phyloP scores from a whole-genome alignment of 2,113 vertebrate species.

The Gasterosteus nipponicus region DNA sequence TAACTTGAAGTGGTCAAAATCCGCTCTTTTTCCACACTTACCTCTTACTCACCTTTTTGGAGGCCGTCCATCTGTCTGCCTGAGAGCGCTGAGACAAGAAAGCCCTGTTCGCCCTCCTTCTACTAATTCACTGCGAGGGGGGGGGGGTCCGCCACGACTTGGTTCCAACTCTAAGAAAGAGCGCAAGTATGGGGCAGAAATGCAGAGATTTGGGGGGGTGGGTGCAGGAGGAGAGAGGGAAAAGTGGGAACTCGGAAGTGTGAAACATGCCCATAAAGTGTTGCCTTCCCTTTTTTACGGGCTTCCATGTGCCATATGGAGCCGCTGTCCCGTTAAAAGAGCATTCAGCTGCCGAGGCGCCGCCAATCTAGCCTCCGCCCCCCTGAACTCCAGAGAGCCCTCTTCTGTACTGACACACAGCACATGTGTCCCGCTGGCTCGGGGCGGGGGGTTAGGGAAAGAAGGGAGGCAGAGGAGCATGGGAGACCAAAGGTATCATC shows the following conservation, averaged over 20 bases:
- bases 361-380: constrained; percentile 70
- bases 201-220: constrained; percentile 45
- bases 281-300: constrained; percentile 74
- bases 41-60: constrained; percentile 69
- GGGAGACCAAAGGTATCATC: constrained; percentile 25
- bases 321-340: constrained; percentile 72
- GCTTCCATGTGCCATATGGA: constrained; percentile 76
- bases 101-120: constrained; percentile 51
- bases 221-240: constrained; percentile 48
- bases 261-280: constrained; percentile 83
- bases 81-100: constrained; percentile 53
- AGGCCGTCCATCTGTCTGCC: constrained; percentile 64
- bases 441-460: constrained; percentile 53
- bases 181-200: constrained; percentile 4
- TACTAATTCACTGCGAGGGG: constrained; percentile 53
- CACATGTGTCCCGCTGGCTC: constrained; percentile 74
- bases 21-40: constrained; percentile 67
- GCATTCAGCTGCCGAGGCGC: constrained; percentile 75
- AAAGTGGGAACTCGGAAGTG: constrained; percentile 78
- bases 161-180: constrained; percentile 48
- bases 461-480: constrained; percentile 54
- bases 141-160: constrained; percentile 30
- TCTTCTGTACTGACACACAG: constrained; percentile 71
- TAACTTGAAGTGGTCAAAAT: constrained; percentile 51
- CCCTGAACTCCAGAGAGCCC: constrained; percentile 62